Percentiles rank a stretch among this genome's conserved stretches.
Evolutionary conservation across 2,888 invertebrate species (phyloP).

Genomic region (Gryllus longicercus): DNA sequence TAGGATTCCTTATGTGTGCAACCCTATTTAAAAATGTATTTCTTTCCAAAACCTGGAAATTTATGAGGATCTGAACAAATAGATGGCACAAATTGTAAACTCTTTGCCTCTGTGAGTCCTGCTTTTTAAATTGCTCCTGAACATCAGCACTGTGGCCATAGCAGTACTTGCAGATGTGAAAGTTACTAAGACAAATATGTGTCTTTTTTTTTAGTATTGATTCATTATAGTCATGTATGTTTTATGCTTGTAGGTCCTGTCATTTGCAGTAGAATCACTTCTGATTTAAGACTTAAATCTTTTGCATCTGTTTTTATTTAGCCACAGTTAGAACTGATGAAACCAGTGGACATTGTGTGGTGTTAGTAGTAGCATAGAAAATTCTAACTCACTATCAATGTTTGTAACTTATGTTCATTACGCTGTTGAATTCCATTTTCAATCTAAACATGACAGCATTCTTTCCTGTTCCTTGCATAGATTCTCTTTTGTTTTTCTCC

Average conservation of each 20-base stretch:
- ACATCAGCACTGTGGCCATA: not conserved
- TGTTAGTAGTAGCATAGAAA: not conserved
- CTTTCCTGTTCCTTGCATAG: too few relatives aligned
- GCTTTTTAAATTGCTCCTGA: conserved; percentile 4
- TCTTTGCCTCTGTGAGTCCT: conserved; percentile 4
- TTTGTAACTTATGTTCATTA: not conserved
- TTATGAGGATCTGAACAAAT: conserved; percentile 17
- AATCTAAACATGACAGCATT: too few relatives aligned
- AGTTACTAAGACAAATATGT: not conserved
- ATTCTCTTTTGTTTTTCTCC: too few relatives aligned
- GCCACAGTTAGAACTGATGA: not conserved
- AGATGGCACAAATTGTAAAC: conserved; percentile 10
- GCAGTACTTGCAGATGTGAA: not conserved
- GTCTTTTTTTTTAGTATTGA: not conserved
- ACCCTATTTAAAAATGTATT: not conserved
- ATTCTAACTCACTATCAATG: not conserved
- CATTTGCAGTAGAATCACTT: conserved; percentile 2
- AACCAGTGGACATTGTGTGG: not conserved
- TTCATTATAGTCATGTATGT: conserved; percentile 17
- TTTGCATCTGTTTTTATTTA: not conserved
- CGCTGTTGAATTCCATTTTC: too few relatives aligned
- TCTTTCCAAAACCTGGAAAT: conserved; percentile 11
- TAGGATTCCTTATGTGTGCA: not conserved
- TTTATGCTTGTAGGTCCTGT: conserved; percentile 17
- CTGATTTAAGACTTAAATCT: not conserved